These are phyloP conservation scores for Rotaria magnacalcarata DNA, from an alignment of 2,888 invertebrate genomes.

Conservation along the genomic window DNA sequence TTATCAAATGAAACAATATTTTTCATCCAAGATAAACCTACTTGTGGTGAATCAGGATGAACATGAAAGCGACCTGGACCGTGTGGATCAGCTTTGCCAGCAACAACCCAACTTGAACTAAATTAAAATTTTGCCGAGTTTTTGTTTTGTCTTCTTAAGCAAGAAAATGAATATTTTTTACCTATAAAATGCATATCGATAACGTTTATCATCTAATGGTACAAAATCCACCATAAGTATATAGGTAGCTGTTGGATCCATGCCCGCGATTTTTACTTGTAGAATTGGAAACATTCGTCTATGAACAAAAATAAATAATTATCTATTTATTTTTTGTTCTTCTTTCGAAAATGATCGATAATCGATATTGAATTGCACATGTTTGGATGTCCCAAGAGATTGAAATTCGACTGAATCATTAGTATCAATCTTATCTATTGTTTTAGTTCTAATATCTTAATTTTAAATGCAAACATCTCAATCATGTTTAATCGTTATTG, in stretches of 20 bases:
- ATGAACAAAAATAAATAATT: constrained; percentile 43
- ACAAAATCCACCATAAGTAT: constrained; percentile 90
- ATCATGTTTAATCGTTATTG: no score
- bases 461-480: not conserved
- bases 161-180: constrained; percentile 54
- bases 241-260: constrained; percentile 80
- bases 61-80: constrained; percentile 91
- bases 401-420: not conserved
- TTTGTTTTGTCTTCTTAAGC: not conserved
- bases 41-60: constrained; percentile 89
- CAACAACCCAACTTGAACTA: constrained; percentile 63
- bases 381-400: not conserved
- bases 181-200: constrained; percentile 91
- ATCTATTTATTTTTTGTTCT: not conserved
- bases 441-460: not conserved
- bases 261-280: constrained; percentile 74
- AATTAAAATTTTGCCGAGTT: constrained; percentile 50
- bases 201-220: constrained; percentile 89
- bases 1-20: constrained; percentile 93
- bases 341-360: not conserved
- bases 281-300: constrained; percentile 92
- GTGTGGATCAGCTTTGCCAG: constrained; percentile 65
- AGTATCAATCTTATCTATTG: not conserved
- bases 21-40: constrained; percentile 90
- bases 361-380: not conserved